phyloP scores from a whole-genome alignment of 2,797 vertebrate genomes.

The Percopsis omiscomaycus region DNA sequence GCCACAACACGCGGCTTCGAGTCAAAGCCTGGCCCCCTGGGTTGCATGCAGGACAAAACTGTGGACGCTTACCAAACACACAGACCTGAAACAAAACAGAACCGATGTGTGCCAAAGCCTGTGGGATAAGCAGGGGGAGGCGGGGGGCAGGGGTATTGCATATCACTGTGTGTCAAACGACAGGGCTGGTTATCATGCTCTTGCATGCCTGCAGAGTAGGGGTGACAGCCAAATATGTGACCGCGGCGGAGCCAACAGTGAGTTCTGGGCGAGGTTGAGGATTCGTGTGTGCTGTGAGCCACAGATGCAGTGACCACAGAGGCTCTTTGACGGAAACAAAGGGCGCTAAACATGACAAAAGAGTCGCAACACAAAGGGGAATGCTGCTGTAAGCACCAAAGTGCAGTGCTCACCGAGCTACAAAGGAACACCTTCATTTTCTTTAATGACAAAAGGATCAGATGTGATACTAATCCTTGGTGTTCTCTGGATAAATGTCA shows the following conservation, averaged over 20 bases:
- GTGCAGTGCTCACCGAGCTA: not conserved
- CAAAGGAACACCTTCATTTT: not conserved
- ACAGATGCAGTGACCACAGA: slow-evolving; percentile 4
- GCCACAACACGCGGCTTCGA: too few relatives aligned
- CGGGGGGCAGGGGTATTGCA: slow-evolving; percentile 22
- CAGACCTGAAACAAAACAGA: slow-evolving; percentile 59
- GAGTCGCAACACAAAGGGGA: not conserved
- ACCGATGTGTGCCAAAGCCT: slow-evolving; percentile 62
- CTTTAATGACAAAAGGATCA: not conserved
- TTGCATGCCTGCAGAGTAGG: slow-evolving; percentile 67
- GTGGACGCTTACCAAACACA: slow-evolving; percentile 56
- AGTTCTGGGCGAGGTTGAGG: slow-evolving; percentile 37
- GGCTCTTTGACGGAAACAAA: slow-evolving; percentile 9
- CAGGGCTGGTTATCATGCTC: slow-evolving; percentile 70
- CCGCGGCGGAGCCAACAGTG: slow-evolving; percentile 39
- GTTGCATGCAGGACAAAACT: slow-evolving; percentile 45
- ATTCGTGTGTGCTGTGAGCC: slow-evolving; percentile 3
- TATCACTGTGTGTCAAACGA: slow-evolving; percentile 64
- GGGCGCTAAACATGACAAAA: slow-evolving; percentile 9
- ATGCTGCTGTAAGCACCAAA: not conserved
- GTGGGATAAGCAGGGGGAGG: slow-evolving; percentile 17
- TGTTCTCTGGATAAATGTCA: too few relatives aligned
- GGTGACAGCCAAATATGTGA: slow-evolving; percentile 65
- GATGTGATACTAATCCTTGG: too few relatives aligned
- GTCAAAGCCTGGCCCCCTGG: not conserved